Conservation (phyloP, 2,113 vertebrate species). For the Eretmochelys imbricata region DNA sequence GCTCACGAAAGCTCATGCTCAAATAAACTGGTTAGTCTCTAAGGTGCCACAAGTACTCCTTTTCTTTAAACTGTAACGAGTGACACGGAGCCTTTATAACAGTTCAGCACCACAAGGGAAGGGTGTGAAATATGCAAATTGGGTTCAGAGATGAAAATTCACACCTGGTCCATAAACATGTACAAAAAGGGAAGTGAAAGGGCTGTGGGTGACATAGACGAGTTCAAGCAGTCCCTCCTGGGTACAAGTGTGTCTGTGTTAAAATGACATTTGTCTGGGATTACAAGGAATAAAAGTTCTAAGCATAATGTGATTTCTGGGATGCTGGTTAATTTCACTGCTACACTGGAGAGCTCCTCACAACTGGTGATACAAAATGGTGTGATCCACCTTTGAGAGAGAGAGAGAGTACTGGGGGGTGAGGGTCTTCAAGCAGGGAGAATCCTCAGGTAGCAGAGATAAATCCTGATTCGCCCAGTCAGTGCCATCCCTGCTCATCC, state of each 20-base stretch:
- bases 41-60: no score
- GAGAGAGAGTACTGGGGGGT: background rate
- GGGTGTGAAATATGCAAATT: background rate
- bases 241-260: background rate
- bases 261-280: background rate
- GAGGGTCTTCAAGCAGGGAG: background rate
- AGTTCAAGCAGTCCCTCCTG: background rate
- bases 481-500: background rate
- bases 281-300: background rate
- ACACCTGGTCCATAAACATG: background rate
- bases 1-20: no score
- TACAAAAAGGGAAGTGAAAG: background rate
- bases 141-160: background rate
- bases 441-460: background rate
- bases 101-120: background rate
- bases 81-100: background rate
- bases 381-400: background rate
- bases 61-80: background rate
- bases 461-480: background rate
- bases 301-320: background rate
- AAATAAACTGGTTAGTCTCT: no score
- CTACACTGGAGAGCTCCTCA: background rate
- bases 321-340: background rate
- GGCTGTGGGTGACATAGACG: background rate
- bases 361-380: background rate